These are phyloP conservation scores for Peromyscus maniculatus DNA, from an alignment of 2,113 vertebrate genomes.

Conservation along the genomic window DNA sequence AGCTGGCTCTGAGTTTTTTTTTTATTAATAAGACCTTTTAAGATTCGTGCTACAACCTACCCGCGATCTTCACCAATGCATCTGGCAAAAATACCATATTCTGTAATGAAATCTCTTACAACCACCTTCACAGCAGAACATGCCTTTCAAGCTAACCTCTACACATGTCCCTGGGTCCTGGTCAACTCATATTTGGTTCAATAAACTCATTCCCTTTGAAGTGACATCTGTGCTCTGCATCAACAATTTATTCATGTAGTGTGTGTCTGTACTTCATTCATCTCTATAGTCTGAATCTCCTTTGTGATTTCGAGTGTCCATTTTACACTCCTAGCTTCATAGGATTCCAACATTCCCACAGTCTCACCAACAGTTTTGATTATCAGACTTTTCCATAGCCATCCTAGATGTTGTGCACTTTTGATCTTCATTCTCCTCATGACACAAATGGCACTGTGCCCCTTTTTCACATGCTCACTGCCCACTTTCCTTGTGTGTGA, in stretches of 20 bases:
- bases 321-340: too few relatives aligned
- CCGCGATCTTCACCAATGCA: neutral
- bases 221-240: neutral
- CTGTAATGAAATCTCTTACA: neutral
- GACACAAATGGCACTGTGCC: neutral
- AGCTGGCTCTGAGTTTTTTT: too few relatives aligned
- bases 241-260: neutral
- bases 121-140: neutral
- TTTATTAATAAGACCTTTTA: too few relatives aligned
- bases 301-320: neutral
- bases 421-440: too few relatives aligned
- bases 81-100: neutral
- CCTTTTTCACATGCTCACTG: neutral
- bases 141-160: neutral
- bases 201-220: neutral
- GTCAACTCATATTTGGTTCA: neutral
- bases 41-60: neutral
- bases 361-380: too few relatives aligned
- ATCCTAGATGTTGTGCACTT: neutral
- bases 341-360: too few relatives aligned
- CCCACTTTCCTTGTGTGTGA: neutral
- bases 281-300: neutral
- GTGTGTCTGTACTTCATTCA: too few relatives aligned
- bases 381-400: neutral
- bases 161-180: neutral